Percentiles rank a stretch among this genome's conserved stretches.
These are phyloP conservation scores for Lagorchestes hirsutus DNA, from an alignment of 2,797 vertebrate species.

Conservation along the genomic window DNA sequence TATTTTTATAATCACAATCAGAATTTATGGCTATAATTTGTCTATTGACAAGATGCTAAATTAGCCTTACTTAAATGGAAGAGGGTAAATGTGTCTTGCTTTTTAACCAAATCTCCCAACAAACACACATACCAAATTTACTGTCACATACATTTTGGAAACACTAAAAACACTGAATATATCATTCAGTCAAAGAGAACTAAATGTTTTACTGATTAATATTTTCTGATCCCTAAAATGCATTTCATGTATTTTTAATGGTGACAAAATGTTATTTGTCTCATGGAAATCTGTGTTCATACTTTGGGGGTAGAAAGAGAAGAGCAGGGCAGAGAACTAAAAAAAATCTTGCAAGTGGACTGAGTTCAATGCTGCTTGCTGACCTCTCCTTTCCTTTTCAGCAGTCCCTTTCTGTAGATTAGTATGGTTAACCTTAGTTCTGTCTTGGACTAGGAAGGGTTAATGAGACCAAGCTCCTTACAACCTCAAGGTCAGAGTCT, in stretches of 20 bases:
- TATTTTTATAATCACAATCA: slow-evolving; percentile 71
- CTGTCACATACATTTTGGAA: neutral
- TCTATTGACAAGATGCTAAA: slow-evolving; percentile 71
- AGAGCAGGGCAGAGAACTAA: slow-evolving; percentile 50
- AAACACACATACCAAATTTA: neutral
- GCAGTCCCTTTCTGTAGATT: slow-evolving; percentile 88
- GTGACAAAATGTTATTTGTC: slow-evolving; percentile 51
- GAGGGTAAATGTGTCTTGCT: slow-evolving; percentile 60
- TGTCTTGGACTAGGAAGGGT: slow-evolving; percentile 88
- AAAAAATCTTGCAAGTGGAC: slow-evolving; percentile 25
- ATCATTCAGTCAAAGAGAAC: slow-evolving; percentile 51
- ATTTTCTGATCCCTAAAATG: slow-evolving; percentile 51
- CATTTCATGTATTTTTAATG: neutral
- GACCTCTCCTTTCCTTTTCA: slow-evolving; percentile 6
- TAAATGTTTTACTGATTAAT: slow-evolving; percentile 48
- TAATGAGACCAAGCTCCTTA: slow-evolving; percentile 91
- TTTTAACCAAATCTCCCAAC: slow-evolving; percentile 27
- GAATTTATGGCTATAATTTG: slow-evolving; percentile 64
- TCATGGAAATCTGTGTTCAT: slow-evolving; percentile 57
- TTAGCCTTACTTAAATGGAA: slow-evolving; percentile 65
- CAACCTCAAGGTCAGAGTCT: slow-evolving; percentile 89
- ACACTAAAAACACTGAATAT: neutral
- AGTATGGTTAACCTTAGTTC: slow-evolving; percentile 91
- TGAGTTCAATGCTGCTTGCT: slow-evolving; percentile 34
- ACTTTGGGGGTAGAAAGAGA: neutral